Evolutionary conservation across 2,888 invertebrate genomes (phyloP), one percentile per base, ranked within the genome.

Genomic region (Carabus problematicus): DNA sequence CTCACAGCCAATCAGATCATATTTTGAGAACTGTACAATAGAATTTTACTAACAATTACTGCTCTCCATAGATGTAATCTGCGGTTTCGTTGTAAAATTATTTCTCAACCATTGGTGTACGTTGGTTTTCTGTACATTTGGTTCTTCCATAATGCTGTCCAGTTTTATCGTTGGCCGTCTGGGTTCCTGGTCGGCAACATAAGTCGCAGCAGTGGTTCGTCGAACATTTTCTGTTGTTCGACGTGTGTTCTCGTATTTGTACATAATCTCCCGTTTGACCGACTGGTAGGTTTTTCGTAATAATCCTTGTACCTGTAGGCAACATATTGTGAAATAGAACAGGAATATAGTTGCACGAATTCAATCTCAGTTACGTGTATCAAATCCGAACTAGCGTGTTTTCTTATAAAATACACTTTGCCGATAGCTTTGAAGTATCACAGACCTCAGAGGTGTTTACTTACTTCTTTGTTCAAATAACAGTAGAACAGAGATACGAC

Each of bases 401-500:
- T 29, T 4, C 14, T 45, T 3, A 45, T 6, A 45, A 12, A 11
- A 45, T 45, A 12, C 14, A 4, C 11, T 45, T 45, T 45, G 45
- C 7, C 11, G 3, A 12, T 45, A 7, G 45, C 14, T 3, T 6
- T 1, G 14, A n/a, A 12, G 11, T 45, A 4, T 3, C n/a, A n/a
- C n/a, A n/a, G n/a, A n/a, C n/a, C n/a, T n/a, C 45, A 45, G 7
- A 45, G 45, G 7, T 45, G 45, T 14, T 29, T 42, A 60, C 72
- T 72, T 74, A 81, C 82, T 85, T 91, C 89, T 74, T 85, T 84
- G 74, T 88, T 89, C 1, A 85, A 80, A 74, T 89, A 91, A 74
- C 91, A 91, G 75, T 88, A 89, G 0, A 91, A 80, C 72, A 88
- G 74, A 3, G 90, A 87, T 0, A 90, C 88, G 42, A 88, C 80